Conservation (phyloP, 2,797 vertebrate species). For the Nannoperca australis region DNA sequence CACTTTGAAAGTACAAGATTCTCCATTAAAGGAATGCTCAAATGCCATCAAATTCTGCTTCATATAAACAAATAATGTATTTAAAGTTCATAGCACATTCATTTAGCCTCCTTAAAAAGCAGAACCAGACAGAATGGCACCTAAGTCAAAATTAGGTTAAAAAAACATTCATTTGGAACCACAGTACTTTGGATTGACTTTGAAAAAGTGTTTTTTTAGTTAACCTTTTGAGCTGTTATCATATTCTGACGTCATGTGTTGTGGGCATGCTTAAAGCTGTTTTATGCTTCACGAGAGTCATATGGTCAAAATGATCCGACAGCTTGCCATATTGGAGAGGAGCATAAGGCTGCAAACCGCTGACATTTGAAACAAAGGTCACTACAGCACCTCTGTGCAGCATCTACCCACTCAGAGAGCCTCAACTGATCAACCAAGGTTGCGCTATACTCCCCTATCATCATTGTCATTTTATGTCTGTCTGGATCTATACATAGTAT, state of each 20-base stretch:
- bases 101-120: neutral
- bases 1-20: neutral
- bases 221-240: slow-evolving; percentile 12
- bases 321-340: slow-evolving; percentile 28
- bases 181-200: slow-evolving; percentile 15
- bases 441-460: slow-evolving; percentile 12
- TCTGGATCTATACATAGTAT: slow-evolving; percentile 42
- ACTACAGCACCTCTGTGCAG: slow-evolving; percentile 30
- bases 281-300: slow-evolving; percentile 25
- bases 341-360: slow-evolving; percentile 31
- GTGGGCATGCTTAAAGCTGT: slow-evolving; percentile 13
- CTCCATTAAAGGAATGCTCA: neutral
- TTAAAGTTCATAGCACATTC: neutral
- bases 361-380: slow-evolving; percentile 50
- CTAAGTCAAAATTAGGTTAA: neutral
- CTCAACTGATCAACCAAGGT: slow-evolving; percentile 17
- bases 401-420: slow-evolving; percentile 18
- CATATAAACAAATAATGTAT: neutral
- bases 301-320: slow-evolving; percentile 5
- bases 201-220: slow-evolving; percentile 2
- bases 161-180: slow-evolving; percentile 1
- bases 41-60: slow-evolving; percentile 7
- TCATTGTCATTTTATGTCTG: slow-evolving; percentile 39
- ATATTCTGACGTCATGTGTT: slow-evolving; percentile 27
- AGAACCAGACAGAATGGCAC: neutral